Base-by-base conservation (phyloP, 2,797 vertebrate species). In the Anisognathus igniventris region DNA sequence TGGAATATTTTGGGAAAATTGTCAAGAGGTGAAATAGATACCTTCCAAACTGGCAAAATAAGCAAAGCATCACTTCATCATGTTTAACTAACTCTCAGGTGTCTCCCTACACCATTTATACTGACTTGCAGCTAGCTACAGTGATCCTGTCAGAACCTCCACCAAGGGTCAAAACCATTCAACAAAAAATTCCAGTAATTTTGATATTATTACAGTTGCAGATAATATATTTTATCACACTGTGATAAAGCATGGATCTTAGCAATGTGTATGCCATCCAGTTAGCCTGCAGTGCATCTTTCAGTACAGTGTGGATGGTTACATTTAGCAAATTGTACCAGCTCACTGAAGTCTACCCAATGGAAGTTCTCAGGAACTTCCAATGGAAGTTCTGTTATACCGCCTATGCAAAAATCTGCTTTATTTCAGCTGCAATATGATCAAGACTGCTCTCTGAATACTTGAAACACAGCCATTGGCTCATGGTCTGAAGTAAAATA, bases 61-160 rank as follows among this genome's bases (percentile, higher is more conserved):
- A 78, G 47, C 42, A 90, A 90, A 95, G 33, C 81, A 93, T 86
- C 96, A 97, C 83, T 96, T 97, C 90, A 95, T 97, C 87, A 87
- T 90, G 42, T 79, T 76, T 82, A 86, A 48, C 48, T 80, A 78
- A 53, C 83, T 82, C 91, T 75, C 84, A 80, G 51, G 58, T 92
- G 62, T 86, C 88, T 93, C 74, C 64, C 48, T 79, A 37, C 42
- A 60, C 23, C 60, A 65, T 67, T 95, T 71, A 84, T 76, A 75
- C 60, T 90, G 60, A 90, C 25, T 65, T 95, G 60, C 70, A 57
- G 53, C 66, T 79, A 84, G 53, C 44, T 79, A 44, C 64, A 90
- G 74, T 75, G 74, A 92, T 53, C 35, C 65, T 83, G 79, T 77
- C 83, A 94, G 94, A 92, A 85, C 50, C 14, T 77, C 82, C 72